Evolutionary conservation across 2,797 vertebrate species (phyloP).

Genomic region (Caiman crocodilus): DNA sequence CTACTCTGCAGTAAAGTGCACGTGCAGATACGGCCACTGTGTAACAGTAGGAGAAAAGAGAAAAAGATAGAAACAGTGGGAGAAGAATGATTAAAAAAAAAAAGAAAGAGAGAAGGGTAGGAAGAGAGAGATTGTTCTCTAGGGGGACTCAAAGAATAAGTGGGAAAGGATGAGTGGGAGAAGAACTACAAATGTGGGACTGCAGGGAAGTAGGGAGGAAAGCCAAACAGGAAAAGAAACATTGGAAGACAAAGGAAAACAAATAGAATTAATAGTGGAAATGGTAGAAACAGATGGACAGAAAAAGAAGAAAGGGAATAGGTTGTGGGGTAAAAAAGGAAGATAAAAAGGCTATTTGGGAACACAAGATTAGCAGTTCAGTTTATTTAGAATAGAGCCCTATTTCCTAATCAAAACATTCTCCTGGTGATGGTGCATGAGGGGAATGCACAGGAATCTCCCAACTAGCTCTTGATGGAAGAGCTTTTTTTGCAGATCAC

Average conservation of each 20-base stretch:
- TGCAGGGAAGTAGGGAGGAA: not conserved
- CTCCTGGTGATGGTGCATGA: not conserved
- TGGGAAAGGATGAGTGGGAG: not conserved
- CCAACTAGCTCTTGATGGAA: not conserved
- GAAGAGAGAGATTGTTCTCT: not conserved
- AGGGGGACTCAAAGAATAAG: not conserved
- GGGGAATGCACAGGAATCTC: not conserved
- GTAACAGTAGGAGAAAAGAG: not conserved
- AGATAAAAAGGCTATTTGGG: not conserved
- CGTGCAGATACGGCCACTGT: not conserved
- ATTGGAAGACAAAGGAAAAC: not conserved
- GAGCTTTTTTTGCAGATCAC: not conserved
- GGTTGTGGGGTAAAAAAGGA: not conserved
- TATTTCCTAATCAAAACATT: not conserved
- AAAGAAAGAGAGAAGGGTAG: not conserved
- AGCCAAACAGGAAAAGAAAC: not conserved
- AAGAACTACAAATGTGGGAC: not conserved
- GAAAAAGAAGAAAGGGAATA: slow-evolving; percentile 2
- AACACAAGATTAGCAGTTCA: not conserved
- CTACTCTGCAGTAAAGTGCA: no score
- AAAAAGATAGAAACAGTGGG: not conserved
- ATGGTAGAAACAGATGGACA: not conserved
- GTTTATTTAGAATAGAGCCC: slow-evolving; percentile 20
- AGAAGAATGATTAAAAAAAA: not conserved
- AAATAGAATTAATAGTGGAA: not conserved